Conservation (phyloP, 2,797 vertebrate genomes). For the Lerista edwardsae region DNA sequence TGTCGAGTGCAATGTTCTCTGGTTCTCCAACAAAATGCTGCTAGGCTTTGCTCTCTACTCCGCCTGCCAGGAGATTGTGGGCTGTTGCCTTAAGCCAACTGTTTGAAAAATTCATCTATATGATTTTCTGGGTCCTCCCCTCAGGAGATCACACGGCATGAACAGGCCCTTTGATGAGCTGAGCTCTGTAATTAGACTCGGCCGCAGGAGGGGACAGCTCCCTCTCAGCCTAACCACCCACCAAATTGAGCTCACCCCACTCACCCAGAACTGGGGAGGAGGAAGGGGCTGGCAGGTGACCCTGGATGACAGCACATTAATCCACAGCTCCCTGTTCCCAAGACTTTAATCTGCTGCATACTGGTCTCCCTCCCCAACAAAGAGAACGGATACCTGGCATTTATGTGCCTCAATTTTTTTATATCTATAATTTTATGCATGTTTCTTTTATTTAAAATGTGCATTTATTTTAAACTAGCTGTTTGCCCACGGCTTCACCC, state of each 20-base stretch:
- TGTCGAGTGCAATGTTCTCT: background rate
- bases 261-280: background rate
- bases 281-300: background rate
- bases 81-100: background rate
- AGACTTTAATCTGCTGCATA: background rate
- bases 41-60: background rate
- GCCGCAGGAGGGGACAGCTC: background rate
- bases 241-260: background rate
- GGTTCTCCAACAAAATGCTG: background rate
- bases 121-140: background rate
- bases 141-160: background rate
- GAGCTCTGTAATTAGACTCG: slow-evolving; percentile 20
- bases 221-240: background rate
- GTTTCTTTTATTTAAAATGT: background rate
- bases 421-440: background rate
- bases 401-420: background rate
- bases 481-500: too few relatives aligned
- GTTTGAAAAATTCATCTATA: background rate
- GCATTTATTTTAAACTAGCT: background rate
- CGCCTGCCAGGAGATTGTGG: background rate
- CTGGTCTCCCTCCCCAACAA: background rate
- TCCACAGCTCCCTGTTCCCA: background rate
- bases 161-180: background rate
- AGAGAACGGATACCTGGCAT: background rate
- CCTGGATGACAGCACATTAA: background rate